These are phyloP conservation scores for Myotis planiceps DNA, from an alignment of 2,797 vertebrate species.

Conservation along the genomic window DNA sequence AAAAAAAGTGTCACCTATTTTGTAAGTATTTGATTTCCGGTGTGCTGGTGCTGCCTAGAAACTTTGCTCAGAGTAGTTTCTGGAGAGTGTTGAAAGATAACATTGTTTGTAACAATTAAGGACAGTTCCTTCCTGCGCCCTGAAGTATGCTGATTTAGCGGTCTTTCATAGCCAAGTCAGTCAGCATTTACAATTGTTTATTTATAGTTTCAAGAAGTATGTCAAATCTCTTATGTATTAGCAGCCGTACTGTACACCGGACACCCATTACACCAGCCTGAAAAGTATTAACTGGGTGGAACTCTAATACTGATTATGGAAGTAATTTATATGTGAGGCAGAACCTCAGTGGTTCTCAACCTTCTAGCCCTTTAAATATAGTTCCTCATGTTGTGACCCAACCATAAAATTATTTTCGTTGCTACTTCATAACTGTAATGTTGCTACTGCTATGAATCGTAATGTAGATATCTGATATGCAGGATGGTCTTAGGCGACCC, in stretches of 20 bases:
- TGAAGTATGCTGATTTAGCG: neutral
- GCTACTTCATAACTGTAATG: too few species aligned
- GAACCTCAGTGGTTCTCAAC: neutral
- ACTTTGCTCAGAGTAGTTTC: slow-evolving; percentile 66
- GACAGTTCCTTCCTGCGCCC: neutral
- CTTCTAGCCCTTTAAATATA: too few species aligned
- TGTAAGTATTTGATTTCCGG: slow-evolving; percentile 72
- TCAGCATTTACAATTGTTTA: neutral
- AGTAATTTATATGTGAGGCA: neutral
- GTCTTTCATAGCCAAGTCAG: neutral
- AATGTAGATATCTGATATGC: too few species aligned
- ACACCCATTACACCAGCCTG: neutral
- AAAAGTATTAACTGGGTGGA: neutral
- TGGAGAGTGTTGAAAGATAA: slow-evolving; percentile 61
- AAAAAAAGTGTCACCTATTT: slow-evolving; percentile 36
- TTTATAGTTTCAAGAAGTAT: slow-evolving; percentile 15
- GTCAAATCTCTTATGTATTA: neutral
- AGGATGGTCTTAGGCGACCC: too few species aligned
- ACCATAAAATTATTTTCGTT: too few species aligned
- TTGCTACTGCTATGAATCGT: too few species aligned
- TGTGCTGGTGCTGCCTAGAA: slow-evolving; percentile 54
- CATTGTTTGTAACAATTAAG: slow-evolving; percentile 71
- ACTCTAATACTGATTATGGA: neutral
- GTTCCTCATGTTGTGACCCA: too few species aligned
- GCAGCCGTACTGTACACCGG: neutral